phyloP scores from a whole-genome alignment of 2,888 invertebrate species.

The Harpagoxenus sublaevis region DNA sequence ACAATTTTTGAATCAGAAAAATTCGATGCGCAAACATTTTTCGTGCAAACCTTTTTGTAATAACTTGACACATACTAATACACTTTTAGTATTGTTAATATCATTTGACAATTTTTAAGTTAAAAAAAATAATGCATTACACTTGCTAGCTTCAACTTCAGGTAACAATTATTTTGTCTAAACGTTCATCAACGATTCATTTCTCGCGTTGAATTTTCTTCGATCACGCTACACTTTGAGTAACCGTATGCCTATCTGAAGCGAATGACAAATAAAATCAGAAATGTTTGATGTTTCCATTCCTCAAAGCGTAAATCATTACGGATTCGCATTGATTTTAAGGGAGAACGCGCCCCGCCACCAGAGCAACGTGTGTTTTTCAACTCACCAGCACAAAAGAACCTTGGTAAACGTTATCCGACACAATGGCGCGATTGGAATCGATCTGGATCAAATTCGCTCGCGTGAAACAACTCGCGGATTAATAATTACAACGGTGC shows the following conservation, averaged over 20 bases:
- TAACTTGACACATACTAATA: neutral
- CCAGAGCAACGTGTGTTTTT: conserved; percentile 51
- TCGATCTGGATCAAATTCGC: conserved; percentile 58
- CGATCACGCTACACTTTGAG: conserved; percentile 40
- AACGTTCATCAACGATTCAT: conserved; percentile 3
- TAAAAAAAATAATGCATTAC: neutral
- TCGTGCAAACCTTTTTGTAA: neutral
- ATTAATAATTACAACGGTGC: conserved; percentile 55
- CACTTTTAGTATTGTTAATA: neutral
- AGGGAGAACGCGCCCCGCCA: conserved; percentile 30
- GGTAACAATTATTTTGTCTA: neutral
- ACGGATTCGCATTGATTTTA: conserved; percentile 53
- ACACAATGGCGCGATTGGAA: conserved; percentile 56
- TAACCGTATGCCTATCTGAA: conserved; percentile 36
- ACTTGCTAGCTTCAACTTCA: neutral
- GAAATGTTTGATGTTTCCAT: conserved; percentile 40
- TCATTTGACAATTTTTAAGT: neutral
- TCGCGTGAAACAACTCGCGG: conserved; percentile 54
- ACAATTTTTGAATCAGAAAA: neutral
- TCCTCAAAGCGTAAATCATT: conserved; percentile 52
- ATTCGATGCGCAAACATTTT: neutral
- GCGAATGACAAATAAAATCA: conserved; percentile 35
- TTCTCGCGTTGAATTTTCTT: conserved; percentile 40
- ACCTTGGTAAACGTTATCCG: conserved; percentile 56
- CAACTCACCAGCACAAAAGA: conserved; percentile 48